Conservation (phyloP, 2,113 vertebrate genomes). For the Micronycteris hirsuta region DNA sequence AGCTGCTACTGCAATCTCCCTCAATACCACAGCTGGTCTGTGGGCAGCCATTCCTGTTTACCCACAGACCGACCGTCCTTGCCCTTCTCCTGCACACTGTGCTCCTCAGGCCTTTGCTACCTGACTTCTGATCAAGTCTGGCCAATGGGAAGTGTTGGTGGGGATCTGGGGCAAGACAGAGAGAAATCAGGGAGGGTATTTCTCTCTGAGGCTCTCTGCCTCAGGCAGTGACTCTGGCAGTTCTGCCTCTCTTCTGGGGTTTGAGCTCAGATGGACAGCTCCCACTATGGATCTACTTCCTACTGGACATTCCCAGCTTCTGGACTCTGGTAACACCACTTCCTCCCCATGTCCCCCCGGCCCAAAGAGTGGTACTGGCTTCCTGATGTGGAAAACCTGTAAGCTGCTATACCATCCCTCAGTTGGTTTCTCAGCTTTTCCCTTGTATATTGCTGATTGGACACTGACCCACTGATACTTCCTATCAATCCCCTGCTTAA, state of each 20-base stretch:
- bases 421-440: neutral
- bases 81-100: neutral
- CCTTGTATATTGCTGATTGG: neutral
- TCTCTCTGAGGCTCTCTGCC: neutral
- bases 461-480: neutral
- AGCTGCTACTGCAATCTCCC: fast-evolving
- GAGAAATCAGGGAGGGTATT: neutral
- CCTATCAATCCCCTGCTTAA: neutral
- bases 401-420: neutral
- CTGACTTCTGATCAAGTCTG: neutral
- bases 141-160: neutral
- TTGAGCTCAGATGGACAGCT: neutral
- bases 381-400: neutral
- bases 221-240: neutral
- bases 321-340: neutral
- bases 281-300: neutral
- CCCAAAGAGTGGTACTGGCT: neutral
- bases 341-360: neutral
- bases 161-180: neutral
- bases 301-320: neutral
- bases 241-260: neutral
- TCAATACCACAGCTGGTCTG: neutral
- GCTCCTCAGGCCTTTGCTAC: neutral
- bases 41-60: too few relatives aligned
- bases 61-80: neutral